Conservation (phyloP, 1,140 invertebrate genomes). For the Delia radicum region DNA sequence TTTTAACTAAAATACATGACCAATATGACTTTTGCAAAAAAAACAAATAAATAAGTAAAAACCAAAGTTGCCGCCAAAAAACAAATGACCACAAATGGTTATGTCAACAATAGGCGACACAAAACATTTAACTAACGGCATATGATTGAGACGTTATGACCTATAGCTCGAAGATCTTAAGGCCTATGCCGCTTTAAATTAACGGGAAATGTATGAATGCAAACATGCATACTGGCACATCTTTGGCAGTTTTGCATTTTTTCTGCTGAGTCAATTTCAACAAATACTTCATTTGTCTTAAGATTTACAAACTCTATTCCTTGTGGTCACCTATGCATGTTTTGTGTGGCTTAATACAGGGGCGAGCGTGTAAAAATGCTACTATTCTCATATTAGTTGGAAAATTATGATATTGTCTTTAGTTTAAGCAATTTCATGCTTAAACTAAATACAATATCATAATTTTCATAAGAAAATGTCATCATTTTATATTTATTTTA, state of each 20-base stretch:
- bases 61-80: background rate
- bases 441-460: background rate
- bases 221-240: too few relatives aligned
- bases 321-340: background rate
- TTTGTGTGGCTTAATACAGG: background rate
- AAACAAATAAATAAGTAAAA: background rate
- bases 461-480: too few relatives aligned
- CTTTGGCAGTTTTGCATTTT: background rate
- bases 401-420: background rate
- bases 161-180: background rate
- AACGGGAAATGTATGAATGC: background rate
- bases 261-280: slow-evolving; percentile 13
- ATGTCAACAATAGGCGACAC: background rate
- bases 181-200: background rate
- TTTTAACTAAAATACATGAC: background rate
- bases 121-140: background rate
- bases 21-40: slow-evolving; percentile 19
- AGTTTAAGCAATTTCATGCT: slow-evolving; percentile 1
- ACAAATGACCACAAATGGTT: slow-evolving; percentile 17
- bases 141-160: slow-evolving; percentile 2
- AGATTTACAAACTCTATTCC: background rate
- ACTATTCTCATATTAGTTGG: background rate
- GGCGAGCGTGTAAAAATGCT: background rate
- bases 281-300: background rate
- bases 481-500: too few relatives aligned